phyloP scores from a whole-genome alignment of 2,797 vertebrate species.

The Gallirallus australis region DNA sequence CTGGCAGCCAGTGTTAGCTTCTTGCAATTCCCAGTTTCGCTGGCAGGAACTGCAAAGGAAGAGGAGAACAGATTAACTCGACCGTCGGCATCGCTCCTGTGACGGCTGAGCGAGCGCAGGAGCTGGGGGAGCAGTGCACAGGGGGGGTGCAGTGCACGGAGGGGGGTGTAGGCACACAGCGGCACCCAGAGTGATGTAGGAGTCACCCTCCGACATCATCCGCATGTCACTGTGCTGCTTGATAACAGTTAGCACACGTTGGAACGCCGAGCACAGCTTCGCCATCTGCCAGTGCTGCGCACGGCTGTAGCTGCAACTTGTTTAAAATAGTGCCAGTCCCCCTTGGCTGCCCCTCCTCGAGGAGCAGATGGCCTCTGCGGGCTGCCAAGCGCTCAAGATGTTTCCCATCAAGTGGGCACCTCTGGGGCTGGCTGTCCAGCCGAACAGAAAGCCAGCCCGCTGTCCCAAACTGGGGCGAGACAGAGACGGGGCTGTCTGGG shows the following conservation, averaged over 20 bases:
- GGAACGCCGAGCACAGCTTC: neutral
- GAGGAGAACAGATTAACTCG: slow-evolving; percentile 33
- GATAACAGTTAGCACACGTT: accelerated
- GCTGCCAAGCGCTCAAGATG: slow-evolving; percentile 40
- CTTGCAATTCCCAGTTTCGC: neutral
- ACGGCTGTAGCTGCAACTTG: neutral
- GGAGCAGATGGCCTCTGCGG: neutral
- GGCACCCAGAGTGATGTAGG: accelerated
- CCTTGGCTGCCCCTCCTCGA: neutral
- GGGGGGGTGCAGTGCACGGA: accelerated
- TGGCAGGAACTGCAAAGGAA: slow-evolving; percentile 61
- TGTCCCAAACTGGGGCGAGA: neutral
- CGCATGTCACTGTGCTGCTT: neutral
- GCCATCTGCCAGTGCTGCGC: neutral
- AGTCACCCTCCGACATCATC: neutral
- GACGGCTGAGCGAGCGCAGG: accelerated
- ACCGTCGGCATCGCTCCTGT: accelerated
- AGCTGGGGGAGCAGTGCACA: neutral
- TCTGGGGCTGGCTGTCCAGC: neutral
- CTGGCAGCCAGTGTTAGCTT: neutral
- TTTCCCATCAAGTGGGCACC: slow-evolving; percentile 53
- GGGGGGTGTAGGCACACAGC: neutral
- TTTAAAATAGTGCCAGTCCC: slow-evolving; percentile 10
- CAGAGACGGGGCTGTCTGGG: slow-evolving; percentile 16
- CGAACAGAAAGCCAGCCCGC: neutral